Percentiles rank a stretch among this genome's conserved stretches.
These are phyloP conservation scores for Centropus unirufus DNA, from an alignment of 2,113 vertebrate species.

Conservation along the genomic window DNA sequence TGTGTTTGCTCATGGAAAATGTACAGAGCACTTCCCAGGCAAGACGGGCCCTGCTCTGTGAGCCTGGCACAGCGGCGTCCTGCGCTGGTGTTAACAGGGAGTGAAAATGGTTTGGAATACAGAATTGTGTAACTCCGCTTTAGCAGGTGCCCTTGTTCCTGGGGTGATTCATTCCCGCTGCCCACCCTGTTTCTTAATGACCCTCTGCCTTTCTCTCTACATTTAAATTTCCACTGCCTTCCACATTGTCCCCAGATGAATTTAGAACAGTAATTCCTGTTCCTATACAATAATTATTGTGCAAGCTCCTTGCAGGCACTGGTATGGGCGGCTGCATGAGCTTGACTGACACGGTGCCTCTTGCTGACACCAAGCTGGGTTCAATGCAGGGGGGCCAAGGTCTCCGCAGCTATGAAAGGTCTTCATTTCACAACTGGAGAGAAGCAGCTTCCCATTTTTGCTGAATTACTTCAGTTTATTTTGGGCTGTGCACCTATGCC, in stretches of 20 bases:
- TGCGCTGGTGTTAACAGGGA: background rate
- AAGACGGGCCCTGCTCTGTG: rapidly evolving
- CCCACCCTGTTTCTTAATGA: background rate
- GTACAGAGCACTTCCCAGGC: background rate
- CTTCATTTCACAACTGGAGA: background rate
- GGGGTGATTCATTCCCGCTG: background rate
- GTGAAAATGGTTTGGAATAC: background rate
- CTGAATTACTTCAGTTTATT: background rate
- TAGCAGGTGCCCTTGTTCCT: background rate
- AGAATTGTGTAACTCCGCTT: background rate
- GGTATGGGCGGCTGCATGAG: background rate
- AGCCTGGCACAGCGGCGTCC: background rate
- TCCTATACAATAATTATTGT: background rate
- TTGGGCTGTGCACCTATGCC: background rate
- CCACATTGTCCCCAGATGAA: background rate
- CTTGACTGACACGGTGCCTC: background rate
- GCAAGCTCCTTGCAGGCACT: background rate
- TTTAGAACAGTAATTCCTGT: background rate
- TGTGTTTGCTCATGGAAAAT: background rate
- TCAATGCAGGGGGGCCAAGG: rapidly evolving
- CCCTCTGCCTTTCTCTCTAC: background rate
- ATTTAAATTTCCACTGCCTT: background rate
- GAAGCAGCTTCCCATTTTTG: background rate
- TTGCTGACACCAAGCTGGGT: background rate
- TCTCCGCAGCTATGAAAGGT: background rate